Conservation (phyloP, 2,113 vertebrate genomes). For the Amia ocellicauda region DNA sequence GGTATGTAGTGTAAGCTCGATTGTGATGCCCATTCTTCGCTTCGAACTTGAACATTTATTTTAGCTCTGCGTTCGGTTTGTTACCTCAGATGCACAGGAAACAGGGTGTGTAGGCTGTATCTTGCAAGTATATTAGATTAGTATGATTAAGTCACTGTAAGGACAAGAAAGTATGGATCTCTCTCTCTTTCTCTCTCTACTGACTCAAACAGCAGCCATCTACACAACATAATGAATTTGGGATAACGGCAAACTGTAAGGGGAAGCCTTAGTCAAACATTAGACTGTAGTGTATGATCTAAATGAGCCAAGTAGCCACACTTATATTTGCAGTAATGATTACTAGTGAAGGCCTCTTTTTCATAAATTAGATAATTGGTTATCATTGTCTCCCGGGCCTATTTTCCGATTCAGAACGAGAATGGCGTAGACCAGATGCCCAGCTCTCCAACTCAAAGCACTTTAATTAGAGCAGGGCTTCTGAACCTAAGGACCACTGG, state of each 20-base stretch:
- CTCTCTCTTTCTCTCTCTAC: too few relatives aligned
- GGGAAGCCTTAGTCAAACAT: neutral
- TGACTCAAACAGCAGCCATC: too few relatives aligned
- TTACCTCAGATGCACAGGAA: too few relatives aligned
- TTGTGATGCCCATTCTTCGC: too few relatives aligned
- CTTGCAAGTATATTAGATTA: too few relatives aligned
- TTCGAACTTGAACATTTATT: too few relatives aligned
- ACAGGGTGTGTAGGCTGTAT: too few relatives aligned
- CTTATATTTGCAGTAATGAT: constrained; percentile 45
- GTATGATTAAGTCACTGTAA: too few relatives aligned
- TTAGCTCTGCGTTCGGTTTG: too few relatives aligned
- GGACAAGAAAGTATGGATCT: too few relatives aligned
- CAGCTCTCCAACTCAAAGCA: constrained; percentile 55
- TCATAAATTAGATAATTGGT: constrained; percentile 60
- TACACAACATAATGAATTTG: too few relatives aligned
- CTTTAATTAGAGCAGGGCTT: constrained; percentile 74
- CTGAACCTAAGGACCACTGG: constrained; percentile 66
- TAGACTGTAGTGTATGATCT: constrained; percentile 18
- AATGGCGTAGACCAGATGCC: constrained; percentile 76
- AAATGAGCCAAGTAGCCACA: neutral
- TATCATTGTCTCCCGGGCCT: constrained; percentile 56
- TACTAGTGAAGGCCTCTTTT: constrained; percentile 47
- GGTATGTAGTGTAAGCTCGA: too few relatives aligned
- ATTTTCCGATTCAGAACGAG: constrained; percentile 37
- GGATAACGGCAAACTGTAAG: constrained; percentile 29